Conservation (phyloP, 2,888 invertebrate species). For the Drepana falcataria region DNA sequence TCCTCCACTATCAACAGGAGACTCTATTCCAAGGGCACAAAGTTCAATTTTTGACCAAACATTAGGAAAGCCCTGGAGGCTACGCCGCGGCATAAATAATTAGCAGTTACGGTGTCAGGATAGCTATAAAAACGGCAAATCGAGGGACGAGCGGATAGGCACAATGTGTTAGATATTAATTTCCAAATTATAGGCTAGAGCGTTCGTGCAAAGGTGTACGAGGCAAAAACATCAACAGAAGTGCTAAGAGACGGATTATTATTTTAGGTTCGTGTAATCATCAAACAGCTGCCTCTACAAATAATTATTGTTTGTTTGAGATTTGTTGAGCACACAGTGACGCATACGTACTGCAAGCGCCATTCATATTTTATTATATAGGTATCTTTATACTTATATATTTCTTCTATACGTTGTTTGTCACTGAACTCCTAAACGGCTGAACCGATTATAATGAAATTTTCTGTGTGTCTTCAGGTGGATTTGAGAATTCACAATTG, state of each 20-base stretch:
- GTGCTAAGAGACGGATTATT: slow-evolving; percentile 73
- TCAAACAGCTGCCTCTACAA: slow-evolving; percentile 73
- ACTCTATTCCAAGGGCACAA: slow-evolving; percentile 22
- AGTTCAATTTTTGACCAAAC: slow-evolving; percentile 23
- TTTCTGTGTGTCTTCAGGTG: too few species aligned
- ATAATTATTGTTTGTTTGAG: slow-evolving; percentile 67
- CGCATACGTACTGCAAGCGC: neutral
- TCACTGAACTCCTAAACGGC: too few species aligned
- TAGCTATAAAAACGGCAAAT: slow-evolving; percentile 68
- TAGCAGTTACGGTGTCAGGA: slow-evolving; percentile 64
- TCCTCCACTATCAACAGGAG: slow-evolving; percentile 8
- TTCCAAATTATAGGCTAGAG: slow-evolving; percentile 68
- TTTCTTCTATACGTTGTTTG: too few species aligned
- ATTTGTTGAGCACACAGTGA: slow-evolving; percentile 20
- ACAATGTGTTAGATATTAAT: slow-evolving; percentile 78
- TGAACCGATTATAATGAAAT: too few species aligned
- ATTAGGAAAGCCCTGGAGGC: slow-evolving; percentile 44
- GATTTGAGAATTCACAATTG: too few species aligned
- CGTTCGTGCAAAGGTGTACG: slow-evolving; percentile 60
- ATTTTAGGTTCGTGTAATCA: slow-evolving; percentile 63
- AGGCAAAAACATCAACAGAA: slow-evolving; percentile 69
- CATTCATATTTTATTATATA: neutral
- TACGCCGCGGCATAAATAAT: slow-evolving; percentile 55
- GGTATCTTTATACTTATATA: neutral
- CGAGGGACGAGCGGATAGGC: slow-evolving; percentile 64